These are phyloP conservation scores for Melanotaenia nigrans DNA, from an alignment of 2,797 vertebrate species.

Conservation along the genomic window DNA sequence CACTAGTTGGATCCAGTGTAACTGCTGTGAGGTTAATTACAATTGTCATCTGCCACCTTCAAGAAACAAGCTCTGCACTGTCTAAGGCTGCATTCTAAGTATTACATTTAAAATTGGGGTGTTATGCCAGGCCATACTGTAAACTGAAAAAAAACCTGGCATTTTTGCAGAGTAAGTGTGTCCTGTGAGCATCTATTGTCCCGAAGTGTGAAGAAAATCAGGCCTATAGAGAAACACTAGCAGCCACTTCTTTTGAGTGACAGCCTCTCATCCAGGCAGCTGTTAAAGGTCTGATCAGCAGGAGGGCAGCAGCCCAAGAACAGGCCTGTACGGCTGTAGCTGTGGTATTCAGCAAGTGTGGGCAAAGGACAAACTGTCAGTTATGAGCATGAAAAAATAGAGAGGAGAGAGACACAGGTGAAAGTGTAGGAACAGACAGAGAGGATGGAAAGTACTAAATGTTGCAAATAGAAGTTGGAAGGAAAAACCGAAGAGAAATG, in stretches of 20 bases:
- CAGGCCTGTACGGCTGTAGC: conserved; percentile 44
- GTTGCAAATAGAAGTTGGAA: conserved; percentile 3
- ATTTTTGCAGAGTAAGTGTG: background rate
- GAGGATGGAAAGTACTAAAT: background rate
- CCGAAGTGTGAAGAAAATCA: conserved; percentile 16
- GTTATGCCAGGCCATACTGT: background rate
- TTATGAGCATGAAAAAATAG: conserved; percentile 18
- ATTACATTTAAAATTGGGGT: background rate
- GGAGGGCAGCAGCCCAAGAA: conserved; percentile 32
- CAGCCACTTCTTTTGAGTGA: conserved; percentile 23
- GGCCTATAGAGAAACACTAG: conserved; percentile 11
- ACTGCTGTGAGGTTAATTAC: conserved; percentile 24
- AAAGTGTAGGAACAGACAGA: background rate
- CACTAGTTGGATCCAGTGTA: background rate
- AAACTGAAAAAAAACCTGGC: background rate
- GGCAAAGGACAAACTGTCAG: conserved; percentile 52
- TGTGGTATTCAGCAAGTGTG: conserved; percentile 73
- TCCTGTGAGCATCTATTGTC: conserved; percentile 4
- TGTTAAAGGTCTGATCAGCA: conserved; percentile 43
- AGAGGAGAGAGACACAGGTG: background rate
- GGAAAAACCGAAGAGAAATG: background rate
- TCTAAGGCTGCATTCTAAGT: background rate
- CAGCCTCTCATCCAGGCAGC: conserved; percentile 37
- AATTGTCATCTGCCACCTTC: conserved; percentile 7
- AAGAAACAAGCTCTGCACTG: background rate